These are phyloP conservation scores for Cyrtonyx montezumae DNA, from an alignment of 2,113 vertebrate genomes.

Conservation along the genomic window DNA sequence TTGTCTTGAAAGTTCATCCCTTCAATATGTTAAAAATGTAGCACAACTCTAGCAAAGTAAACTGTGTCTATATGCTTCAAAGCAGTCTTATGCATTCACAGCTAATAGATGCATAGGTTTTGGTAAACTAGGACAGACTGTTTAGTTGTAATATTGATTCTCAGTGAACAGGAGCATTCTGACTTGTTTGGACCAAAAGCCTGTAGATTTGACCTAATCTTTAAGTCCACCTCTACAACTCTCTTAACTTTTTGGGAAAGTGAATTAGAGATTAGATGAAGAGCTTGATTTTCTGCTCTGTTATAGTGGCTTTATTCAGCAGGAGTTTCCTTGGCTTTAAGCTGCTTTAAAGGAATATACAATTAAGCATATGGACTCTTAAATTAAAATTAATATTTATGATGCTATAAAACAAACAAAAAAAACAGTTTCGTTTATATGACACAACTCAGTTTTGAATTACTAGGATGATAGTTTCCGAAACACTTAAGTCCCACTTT, in stretches of 20 bases:
- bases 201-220: background rate
- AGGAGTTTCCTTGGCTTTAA: background rate
- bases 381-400: background rate
- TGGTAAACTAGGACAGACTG: background rate
- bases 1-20: background rate
- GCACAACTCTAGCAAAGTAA: background rate
- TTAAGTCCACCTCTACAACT: background rate
- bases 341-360: background rate
- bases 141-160: background rate
- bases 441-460: background rate
- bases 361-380: background rate
- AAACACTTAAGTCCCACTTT: background rate
- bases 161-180: background rate
- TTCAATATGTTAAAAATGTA: background rate
- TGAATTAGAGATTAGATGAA: background rate
- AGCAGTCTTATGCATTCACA: background rate
- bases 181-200: background rate
- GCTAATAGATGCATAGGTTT: background rate
- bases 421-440: background rate
- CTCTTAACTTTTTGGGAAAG: background rate
- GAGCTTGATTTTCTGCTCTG: constrained; percentile 21
- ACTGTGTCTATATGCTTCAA: background rate
- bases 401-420: background rate
- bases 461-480: background rate
- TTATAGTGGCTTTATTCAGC: constrained; percentile 17